phyloP scores from a whole-genome alignment of 2,113 vertebrate species.

The Vimba vimba region DNA sequence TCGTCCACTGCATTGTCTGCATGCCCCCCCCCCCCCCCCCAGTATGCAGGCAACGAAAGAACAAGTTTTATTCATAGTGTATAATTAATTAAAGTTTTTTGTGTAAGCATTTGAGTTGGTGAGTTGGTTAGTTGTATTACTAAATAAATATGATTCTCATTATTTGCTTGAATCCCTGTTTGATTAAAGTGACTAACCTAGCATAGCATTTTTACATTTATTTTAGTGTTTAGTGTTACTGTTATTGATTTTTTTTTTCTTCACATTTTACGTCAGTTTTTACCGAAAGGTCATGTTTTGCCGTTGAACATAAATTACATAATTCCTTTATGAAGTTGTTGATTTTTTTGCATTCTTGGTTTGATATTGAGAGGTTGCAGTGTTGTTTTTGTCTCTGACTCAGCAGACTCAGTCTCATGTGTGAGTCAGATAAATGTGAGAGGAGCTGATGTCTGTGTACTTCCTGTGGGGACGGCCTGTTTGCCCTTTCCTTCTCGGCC shows the following conservation, averaged over 20 bases:
- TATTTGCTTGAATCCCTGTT: not conserved
- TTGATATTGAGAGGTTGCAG: conserved; percentile 29
- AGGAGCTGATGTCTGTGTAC: conserved; percentile 52
- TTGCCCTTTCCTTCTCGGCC: conserved; percentile 67
- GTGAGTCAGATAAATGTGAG: conserved; percentile 44
- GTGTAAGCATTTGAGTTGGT: not conserved
- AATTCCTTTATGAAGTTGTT: conserved; percentile 1
- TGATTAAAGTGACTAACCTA: not conserved
- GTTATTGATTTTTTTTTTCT: not conserved
- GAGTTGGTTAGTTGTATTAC: not conserved
- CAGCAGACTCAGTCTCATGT: conserved; percentile 40
- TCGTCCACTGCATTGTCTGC: not conserved
- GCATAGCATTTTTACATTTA: not conserved
- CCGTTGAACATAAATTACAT: conserved; percentile 14
- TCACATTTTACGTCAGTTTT: not conserved
- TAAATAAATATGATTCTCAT: not conserved
- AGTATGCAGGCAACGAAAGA: not conserved
- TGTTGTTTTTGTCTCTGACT: conserved; percentile 46
- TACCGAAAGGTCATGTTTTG: not conserved
- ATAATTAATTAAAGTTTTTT: not conserved
- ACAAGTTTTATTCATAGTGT: not conserved
- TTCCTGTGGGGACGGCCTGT: conserved; percentile 62
- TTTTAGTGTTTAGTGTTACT: too few relatives aligned
- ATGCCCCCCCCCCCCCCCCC: not conserved
- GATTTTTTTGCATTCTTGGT: not conserved